These are phyloP conservation scores for Puntigrus tetrazona DNA, from an alignment of 2,113 vertebrate genomes.

Conservation along the genomic window DNA sequence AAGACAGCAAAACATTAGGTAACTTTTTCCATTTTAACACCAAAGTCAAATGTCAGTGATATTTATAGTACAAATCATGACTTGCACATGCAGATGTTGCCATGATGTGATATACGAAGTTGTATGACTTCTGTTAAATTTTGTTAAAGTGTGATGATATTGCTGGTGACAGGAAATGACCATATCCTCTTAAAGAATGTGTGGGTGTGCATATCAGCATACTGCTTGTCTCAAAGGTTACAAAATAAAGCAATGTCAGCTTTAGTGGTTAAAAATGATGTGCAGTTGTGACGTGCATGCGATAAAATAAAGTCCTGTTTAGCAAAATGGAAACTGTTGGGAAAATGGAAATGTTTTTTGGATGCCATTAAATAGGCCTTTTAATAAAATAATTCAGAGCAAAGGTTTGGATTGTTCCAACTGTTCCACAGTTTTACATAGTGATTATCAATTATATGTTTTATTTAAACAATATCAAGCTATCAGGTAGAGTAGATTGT, in stretches of 20 bases:
- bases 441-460: not conserved
- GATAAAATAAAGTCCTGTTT: not conserved
- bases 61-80: constrained; percentile 53
- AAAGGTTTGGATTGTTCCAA: not conserved
- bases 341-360: not conserved
- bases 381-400: not conserved
- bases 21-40: constrained; percentile 22
- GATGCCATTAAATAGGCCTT: not conserved
- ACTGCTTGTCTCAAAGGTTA: not conserved
- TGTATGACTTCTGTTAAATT: not conserved
- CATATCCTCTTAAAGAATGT: not conserved
- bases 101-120: not conserved
- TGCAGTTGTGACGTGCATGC: not conserved
- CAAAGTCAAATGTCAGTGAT: constrained; percentile 4
- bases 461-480: not conserved
- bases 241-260: not conserved
- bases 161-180: constrained; percentile 28
- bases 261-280: constrained; percentile 5
- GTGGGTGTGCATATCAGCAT: constrained; percentile 18
- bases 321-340: not conserved
- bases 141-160: not conserved
- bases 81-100: constrained; percentile 50
- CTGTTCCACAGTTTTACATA: not conserved
- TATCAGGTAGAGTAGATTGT: not conserved
- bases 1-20: constrained; percentile 23